A percentile compares a stretch with the other conserved stretches of the same genome.
Evolutionary conservation across 2,113 vertebrate species (phyloP).

Genomic region (Oenanthe oenanthe): DNA sequence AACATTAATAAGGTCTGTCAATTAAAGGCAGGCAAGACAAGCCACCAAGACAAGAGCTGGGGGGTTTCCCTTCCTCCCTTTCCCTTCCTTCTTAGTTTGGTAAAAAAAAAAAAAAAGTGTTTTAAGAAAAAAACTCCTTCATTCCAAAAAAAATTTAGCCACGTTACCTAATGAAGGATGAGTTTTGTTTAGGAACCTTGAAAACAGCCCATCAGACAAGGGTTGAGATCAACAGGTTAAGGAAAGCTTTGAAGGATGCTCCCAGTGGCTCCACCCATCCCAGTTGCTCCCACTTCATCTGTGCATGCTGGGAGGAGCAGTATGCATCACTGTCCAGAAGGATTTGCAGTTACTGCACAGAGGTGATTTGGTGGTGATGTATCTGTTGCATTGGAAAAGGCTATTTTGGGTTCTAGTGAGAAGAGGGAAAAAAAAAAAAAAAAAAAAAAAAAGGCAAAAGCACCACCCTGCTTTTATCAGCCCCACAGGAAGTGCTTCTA

Average conservation of each 20-base stretch:
- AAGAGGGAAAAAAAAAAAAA: no score
- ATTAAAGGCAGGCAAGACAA: constrained; percentile 62
- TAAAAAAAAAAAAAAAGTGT: background rate
- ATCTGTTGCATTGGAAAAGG: background rate
- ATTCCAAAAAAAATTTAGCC: background rate
- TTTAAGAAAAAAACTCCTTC: constrained; percentile 1
- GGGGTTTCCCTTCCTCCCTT: background rate
- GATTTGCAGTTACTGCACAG: background rate
- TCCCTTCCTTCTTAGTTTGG: background rate
- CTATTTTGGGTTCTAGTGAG: background rate
- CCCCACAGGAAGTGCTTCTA: background rate
- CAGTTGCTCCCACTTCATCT: background rate
- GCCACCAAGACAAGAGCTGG: constrained; percentile 18
- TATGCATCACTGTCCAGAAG: background rate
- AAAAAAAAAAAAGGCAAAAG: no score
- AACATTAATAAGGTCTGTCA: constrained; percentile 72
- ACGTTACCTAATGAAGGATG: background rate
- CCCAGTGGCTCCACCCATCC: background rate
- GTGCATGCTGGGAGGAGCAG: background rate
- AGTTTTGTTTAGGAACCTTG: background rate
- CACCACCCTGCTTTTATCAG: background rate
- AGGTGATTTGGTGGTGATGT: background rate
- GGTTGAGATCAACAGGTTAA: background rate
- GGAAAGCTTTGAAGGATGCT: background rate
- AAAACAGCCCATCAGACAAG: background rate